Base-by-base conservation (phyloP, 2,113 vertebrate species). In the Catharus bicknelli region DNA sequence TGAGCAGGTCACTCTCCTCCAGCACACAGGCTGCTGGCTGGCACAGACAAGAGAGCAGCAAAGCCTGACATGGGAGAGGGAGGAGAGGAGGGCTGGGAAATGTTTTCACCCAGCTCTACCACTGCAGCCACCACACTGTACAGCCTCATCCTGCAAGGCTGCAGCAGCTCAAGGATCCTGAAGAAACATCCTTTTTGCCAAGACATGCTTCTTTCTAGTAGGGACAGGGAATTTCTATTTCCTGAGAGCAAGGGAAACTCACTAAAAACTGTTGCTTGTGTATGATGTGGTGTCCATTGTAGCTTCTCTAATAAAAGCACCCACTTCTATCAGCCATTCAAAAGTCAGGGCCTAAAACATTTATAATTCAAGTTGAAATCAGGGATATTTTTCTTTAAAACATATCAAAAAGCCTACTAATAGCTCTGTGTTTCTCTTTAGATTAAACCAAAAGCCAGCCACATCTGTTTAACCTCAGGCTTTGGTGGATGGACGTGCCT, bases 381-480 rank as follows among this genome's bases (percentile, higher is more conserved):
- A 66, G 29, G 4, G 40, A 25, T 51, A 19, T 27, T 90, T 59
- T 64, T 30, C 30, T 83, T 80, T 45, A 80, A 78, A 70, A 61
- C 12, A 26, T 72, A 43, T 50, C 40, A 67, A 50, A 38, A 78
- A 23, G 4, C 4, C 26, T 70, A 3, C 64, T 73, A 92, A 67
- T 36, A 66, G 38, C 27, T 58, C 66, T 58, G 15, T 30, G 19
- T 3, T 30, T 83, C 82, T 72, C 75, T 84, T 91, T 59, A 91
- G 70, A 94, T 80, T 93, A 85, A 91, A n/a, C 82, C 63, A 85
- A 73, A 91, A 93, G 38, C 58, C 25, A 27, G 38, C 62, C 74
- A 69, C 74, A 40, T 82, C 93, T 88, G 72, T 90, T 94, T 95
- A 87, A 96, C 86, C 94, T 92, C 62, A 17, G 83, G 81, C 91